Evolutionary conservation across 2,113 vertebrate species (phyloP), one percentile per base, ranked within the genome.

Genomic region (Gulo gulo): DNA sequence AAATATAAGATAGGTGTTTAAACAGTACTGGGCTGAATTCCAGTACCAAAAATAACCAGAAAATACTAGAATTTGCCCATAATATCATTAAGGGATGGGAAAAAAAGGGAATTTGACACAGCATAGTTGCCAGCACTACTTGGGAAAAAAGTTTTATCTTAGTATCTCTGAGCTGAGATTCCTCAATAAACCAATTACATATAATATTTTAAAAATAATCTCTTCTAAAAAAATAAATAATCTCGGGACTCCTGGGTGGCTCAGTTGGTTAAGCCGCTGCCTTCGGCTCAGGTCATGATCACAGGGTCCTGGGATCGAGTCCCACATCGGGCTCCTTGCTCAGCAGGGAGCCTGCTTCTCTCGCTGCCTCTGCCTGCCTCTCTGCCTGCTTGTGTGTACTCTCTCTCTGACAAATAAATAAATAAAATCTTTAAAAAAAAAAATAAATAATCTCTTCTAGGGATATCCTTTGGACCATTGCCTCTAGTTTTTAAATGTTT

Each of bases 361-460:
- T n/a, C n/a, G n/a, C n/a, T n/a, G n/a, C n/a, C n/a, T n/a, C n/a
- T n/a, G n/a, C n/a, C n/a, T n/a, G n/a, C n/a, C n/a, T n/a, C n/a
- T n/a, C n/a, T n/a, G n/a, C n/a, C n/a, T n/a, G n/a, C n/a, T n/a
- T n/a, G n/a, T n/a, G n/a, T n/a, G n/a, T n/a, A n/a, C n/a, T n/a
- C n/a, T n/a, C n/a, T n/a, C n/a, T n/a, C n/a, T n/a, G n/a, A n/a
- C n/a, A n/a, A n/a, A n/a, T n/a, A n/a, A n/a, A n/a, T n/a, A n/a
- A n/a, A n/a, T n/a, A n/a, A n/a, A n/a, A n/a, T n/a, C n/a, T n/a
- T n/a, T n/a, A n/a, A n/a, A n/a, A 20, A 94, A 88, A 85, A 50
- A 50, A 94, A 39, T 91, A 88, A 85, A 50, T 57, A 94, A 39
- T 91, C 76, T 84, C 52, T 93, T 84, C 76, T 80, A 42, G 74